Evolutionary conservation across 2,888 invertebrate species (phyloP).

Genomic region (Alloplasta piceator): DNA sequence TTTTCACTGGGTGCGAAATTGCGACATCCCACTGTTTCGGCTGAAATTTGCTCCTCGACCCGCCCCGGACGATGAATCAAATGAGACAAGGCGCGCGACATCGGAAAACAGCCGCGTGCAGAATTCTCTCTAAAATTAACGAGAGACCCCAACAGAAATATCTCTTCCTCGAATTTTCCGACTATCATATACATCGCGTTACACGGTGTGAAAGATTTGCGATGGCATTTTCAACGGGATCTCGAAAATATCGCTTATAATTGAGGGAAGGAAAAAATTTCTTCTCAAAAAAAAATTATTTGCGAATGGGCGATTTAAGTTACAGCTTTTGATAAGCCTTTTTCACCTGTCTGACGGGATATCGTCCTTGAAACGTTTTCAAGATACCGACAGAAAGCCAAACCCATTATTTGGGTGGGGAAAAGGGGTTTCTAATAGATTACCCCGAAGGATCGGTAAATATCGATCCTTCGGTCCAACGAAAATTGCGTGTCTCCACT

Average conservation of each 20-base stretch:
- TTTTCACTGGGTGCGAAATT: not conserved
- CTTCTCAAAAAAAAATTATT: too few relatives aligned
- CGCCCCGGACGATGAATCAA: slow-evolving; percentile 44
- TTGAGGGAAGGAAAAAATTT: too few relatives aligned
- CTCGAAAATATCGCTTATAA: not conserved
- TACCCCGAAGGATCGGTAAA: slow-evolving; percentile 44
- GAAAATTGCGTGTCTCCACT: slow-evolving; percentile 47
- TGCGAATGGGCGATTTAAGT: too few relatives aligned
- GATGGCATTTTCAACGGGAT: not conserved
- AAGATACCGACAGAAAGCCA: slow-evolving; percentile 38
- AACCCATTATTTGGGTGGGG: slow-evolving; percentile 30
- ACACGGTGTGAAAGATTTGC: slow-evolving; percentile 10
- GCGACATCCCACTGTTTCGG: slow-evolving; percentile 21
- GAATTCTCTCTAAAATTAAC: slow-evolving; percentile 63
- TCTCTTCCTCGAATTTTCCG: slow-evolving; percentile 52
- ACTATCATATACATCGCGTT: slow-evolving; percentile 10
- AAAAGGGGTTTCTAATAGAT: slow-evolving; percentile 45
- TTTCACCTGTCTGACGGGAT: too few relatives aligned
- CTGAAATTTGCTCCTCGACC: slow-evolving; percentile 3
- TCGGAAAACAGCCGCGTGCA: slow-evolving; percentile 48
- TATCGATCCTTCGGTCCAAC: slow-evolving; percentile 52
- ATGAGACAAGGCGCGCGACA: slow-evolving; percentile 43
- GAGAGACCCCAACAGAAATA: slow-evolving; percentile 54
- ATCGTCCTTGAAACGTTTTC: not conserved
- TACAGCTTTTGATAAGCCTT: too few relatives aligned